Evolutionary conservation across 2,113 vertebrate genomes (phyloP).

Genomic region (Callionymus lyra): DNA sequence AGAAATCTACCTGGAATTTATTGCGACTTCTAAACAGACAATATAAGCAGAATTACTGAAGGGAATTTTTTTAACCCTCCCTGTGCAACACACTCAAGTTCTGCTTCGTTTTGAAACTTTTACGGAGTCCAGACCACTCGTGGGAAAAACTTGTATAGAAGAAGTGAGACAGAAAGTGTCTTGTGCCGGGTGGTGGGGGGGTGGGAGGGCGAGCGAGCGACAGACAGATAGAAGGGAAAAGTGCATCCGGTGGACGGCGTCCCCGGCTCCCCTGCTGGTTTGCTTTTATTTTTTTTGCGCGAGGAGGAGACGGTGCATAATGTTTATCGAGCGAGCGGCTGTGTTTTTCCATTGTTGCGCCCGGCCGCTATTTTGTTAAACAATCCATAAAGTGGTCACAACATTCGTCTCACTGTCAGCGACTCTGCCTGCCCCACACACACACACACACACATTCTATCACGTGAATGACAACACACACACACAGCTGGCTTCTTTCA

Average conservation of each 20-base stretch:
- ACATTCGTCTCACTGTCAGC: slow-evolving; percentile 58
- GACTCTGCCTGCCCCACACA: slow-evolving; percentile 22
- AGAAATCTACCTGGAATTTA: too few relatives aligned
- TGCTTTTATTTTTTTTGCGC: slow-evolving; percentile 24
- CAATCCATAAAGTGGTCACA: slow-evolving; percentile 55
- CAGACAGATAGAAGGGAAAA: slow-evolving; percentile 36
- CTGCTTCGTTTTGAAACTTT: slow-evolving; percentile 1
- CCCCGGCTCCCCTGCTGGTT: slow-evolving; percentile 21
- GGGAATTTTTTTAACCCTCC: too few relatives aligned
- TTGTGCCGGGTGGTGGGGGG: not conserved
- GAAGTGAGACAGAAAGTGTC: slow-evolving; percentile 15
- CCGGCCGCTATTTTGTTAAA: slow-evolving; percentile 45
- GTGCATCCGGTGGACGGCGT: slow-evolving; percentile 45
- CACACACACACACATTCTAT: slow-evolving; percentile 28
- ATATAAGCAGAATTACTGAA: too few relatives aligned
- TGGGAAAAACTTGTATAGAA: slow-evolving; percentile 48
- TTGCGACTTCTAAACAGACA: too few relatives aligned
- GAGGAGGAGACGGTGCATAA: slow-evolving; percentile 30
- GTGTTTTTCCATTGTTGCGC: slow-evolving; percentile 56
- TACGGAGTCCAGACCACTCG: slow-evolving; percentile 6
- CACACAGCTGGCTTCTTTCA: slow-evolving; percentile 34
- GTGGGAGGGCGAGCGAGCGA: slow-evolving; percentile 1
- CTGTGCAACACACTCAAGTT: too few relatives aligned
- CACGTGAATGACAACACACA: slow-evolving; percentile 37
- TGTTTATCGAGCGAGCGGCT: slow-evolving; percentile 55